Evolutionary conservation across 2,888 invertebrate species (phyloP), one percentile per base, ranked within the genome.

Genomic region (Eupithecia insigniata): DNA sequence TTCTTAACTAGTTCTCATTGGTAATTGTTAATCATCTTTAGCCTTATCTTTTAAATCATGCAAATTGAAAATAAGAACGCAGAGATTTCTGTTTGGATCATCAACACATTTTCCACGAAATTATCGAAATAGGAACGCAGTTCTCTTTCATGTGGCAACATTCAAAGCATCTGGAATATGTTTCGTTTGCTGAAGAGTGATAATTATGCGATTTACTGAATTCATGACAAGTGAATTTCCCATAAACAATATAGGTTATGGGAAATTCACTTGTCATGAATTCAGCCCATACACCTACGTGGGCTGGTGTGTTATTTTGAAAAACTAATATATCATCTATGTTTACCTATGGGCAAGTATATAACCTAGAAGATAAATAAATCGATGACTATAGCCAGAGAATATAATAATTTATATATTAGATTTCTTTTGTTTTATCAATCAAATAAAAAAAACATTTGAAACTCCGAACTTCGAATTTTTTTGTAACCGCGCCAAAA

Each of bases 91-190:
- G 46, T 51, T n/a, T 10, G 2, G 46, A 51, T 30, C 18, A 8
- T 60, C 28, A 60, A 30, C 30, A 83, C 81, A 81, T 79, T 81
- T 84, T 83, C 82, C 76, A 69, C 82, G 82, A 84, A 84, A 83
- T 81, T 26, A 77, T 82, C 77, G 77, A 77, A 79, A 81, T 83
- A 81, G 77, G 81, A 80, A 72, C 81, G 79, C 76, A 43, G 76
- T 79, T 73, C 62, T 81, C 85, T 89, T 89, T 89, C 88, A 90
- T 88, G 88, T 90, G 85, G 84, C 83, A 85, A 85, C 85, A 85
- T 83, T 86, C 83, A 82, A 78, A 86, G 81, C 89, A 86, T 91
- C 91, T 92, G 92, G 87, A 72, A 83, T 85, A 79, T 84, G 86
- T 91, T 88, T 84, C 77, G 88, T 87, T 85, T 81, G 83, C 88